Evolutionary conservation across 2,113 vertebrate species (phyloP), one percentile per base, ranked within the genome.

Genomic region (Melanerpes formicivorus): DNA sequence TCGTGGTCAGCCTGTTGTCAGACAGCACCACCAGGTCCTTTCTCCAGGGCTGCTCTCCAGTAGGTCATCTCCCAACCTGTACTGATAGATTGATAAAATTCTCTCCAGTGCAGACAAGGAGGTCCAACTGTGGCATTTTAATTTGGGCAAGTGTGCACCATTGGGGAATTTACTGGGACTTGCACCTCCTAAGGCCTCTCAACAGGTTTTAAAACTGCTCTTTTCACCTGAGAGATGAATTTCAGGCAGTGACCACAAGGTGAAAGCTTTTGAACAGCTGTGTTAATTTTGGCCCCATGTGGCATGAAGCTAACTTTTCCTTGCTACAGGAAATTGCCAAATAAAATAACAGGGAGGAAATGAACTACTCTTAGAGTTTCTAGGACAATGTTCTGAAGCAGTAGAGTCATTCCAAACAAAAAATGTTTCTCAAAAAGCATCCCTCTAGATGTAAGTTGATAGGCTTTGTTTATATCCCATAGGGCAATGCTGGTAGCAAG

Each of bases 281-380:
- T 95, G 91, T 96, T 93, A 94, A 95, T 96, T 94, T 91, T 92
- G 89, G 89, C 84, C 58, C 58, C 30, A 60, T 64, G 62, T 87
- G 76, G 78, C 89, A 92, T 7, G 16, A 89, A 87, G 76, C 82
- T 73, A 90, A n/a, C 69, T 87, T 93, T 92, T 91, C 48, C 29
- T 52, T 87, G 65, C 62, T 92, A 63, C 44, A 58, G 89, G 87
- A 93, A 93, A 91, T 94, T 90, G 94, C 95, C 94, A 94, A 80
- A 90, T 90, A 92, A 94, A 96, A 93, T 93, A 95, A 69, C 54
- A 44, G 80, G 87, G 54, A 87, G 93, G 93, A 96, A 96, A 80
- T 90, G 1, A 93, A 48, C 54, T 87, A 37, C 76, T 87, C 87
- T 92, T 92, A 84, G 69, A 95, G 58, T 82, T 94, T 94, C 84